Evolutionary conservation across 2,797 vertebrate genomes (phyloP), one percentile per base, ranked within the genome.

Genomic region (Vespertilio murinus): DNA sequence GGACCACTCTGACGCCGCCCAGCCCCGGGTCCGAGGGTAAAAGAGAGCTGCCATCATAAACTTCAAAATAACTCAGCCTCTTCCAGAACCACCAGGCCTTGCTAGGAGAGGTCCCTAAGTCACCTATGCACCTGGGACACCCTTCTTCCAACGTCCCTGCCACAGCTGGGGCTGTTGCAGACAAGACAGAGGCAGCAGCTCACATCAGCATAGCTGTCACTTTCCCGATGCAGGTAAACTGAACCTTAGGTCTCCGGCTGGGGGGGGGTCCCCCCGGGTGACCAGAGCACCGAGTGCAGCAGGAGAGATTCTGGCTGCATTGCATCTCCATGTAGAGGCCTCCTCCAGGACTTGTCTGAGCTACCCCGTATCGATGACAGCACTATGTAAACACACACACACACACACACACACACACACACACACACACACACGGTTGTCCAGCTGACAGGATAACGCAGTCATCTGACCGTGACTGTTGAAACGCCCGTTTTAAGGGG

Each of bases 401-500:
- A 75, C 56, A 54, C 52, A 90, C 88, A 88, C 52, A 78, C 33
- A 52, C 28, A 17, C 38, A 75, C 56, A 90, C 88, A 88, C 52
- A 78, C 33, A 18, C 38, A 75, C 56, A 59, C 22, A 61, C 65
- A 54, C 45, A 6, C 23, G 61, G 52, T 30, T 64, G 35, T 49
- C 56, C 35, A 69, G 73, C 65, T 84, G 49, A 74, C 56, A 40
- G 33, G 54, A 82, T 64, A 94, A 86, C 84, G 28, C 80, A 22
- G 4, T 49, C 86, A 56, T 78, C 54, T 42, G 42, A 91, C 35
- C 45, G 16, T 38, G 67, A 86, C 54, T 59, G 4, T 71, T 49
- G 83, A 75, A 47, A 20, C 59, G 25, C 61, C 79, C 30, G 1
- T 35, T 79, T 33, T 30, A 52, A 78, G 49, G n/a, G 65, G 30